phyloP scores from a whole-genome alignment of 2,113 vertebrate species.

The Polypterus senegalus region DNA sequence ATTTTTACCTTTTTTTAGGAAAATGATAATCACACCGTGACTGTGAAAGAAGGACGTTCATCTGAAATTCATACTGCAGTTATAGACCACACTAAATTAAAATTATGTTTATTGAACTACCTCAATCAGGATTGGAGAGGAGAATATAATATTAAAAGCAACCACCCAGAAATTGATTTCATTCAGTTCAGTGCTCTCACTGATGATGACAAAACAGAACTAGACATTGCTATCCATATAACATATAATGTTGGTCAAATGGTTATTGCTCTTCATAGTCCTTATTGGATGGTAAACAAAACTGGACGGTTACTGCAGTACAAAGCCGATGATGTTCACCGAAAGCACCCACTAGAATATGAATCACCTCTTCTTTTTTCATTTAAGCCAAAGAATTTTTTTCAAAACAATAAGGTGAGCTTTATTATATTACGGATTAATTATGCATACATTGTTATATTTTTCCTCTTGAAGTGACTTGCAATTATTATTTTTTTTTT shows the following conservation, averaged over 20 bases:
- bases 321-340: slow-evolving; percentile 91
- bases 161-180: slow-evolving; percentile 80
- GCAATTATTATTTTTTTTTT: slow-evolving; percentile 8
- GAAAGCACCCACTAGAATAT: slow-evolving; percentile 83
- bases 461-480: neutral
- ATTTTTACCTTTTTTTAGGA: slow-evolving; percentile 45
- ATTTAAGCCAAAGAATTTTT: slow-evolving; percentile 84
- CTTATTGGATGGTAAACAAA: slow-evolving; percentile 97
- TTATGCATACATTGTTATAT: neutral
- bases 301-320: slow-evolving; percentile 84
- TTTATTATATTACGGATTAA: neutral
- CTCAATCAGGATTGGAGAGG: slow-evolving; percentile 77
- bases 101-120: slow-evolving; percentile 70
- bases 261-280: slow-evolving; percentile 71
- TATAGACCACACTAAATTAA: slow-evolving; percentile 62
- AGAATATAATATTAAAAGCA: slow-evolving; percentile 56
- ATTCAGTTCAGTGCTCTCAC: slow-evolving; percentile 63
- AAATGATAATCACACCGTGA: slow-evolving; percentile 34
- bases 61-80: slow-evolving; percentile 77
- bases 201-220: slow-evolving; percentile 56
- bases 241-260: slow-evolving; percentile 70
- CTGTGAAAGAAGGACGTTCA: slow-evolving; percentile 66
- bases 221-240: slow-evolving; percentile 81
- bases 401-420: slow-evolving; percentile 88
- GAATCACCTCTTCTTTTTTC: slow-evolving; percentile 87